Conservation (phyloP, 2,113 vertebrate genomes). For the Rattus norvegicus region GRCr8 NC_086021.1:188956501-188957000, state of each 20-base stretch:
- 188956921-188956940: not conserved
- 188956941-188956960: not conserved
- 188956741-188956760: not conserved
- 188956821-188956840: not conserved
- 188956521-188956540: no score
- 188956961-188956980: not conserved
- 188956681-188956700: not conserved
- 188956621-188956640: not conserved
- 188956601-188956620: not conserved
- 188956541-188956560: not conserved
- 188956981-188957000: not conserved
- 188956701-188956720: not conserved
- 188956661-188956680: not conserved
- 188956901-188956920: not conserved
- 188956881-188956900: not conserved
- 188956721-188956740: not conserved
- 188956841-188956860: not conserved
- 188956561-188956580: accelerated
- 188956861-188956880: not conserved
- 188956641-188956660: not conserved
- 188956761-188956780: not conserved
- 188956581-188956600: not conserved
- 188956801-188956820: not conserved
- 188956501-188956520: not conserved
- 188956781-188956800: not conserved